A percentile compares a stretch with the other conserved stretches of the same genome.
Conservation (phyloP, 1,140 invertebrate species). For the Lysiphlebus fabarum region DNA sequence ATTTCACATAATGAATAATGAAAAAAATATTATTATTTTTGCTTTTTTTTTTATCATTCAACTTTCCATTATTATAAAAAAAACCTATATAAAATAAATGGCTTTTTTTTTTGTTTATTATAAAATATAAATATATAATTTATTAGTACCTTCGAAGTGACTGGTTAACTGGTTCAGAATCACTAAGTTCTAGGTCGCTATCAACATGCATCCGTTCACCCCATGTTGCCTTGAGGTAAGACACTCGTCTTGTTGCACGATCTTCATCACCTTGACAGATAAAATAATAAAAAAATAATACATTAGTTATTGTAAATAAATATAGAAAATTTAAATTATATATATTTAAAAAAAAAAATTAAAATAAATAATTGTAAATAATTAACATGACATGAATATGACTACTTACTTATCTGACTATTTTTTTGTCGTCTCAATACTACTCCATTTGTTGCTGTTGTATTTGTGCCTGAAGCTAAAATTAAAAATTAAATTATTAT, state of each 20-base stretch:
- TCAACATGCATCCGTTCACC: slow-evolving; percentile 67
- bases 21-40: too few relatives aligned
- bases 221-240: slow-evolving; percentile 86
- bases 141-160: slow-evolving; percentile 59
- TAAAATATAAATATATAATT: not conserved
- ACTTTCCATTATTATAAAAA: too few relatives aligned
- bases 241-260: slow-evolving; percentile 79
- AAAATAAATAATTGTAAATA: not conserved
- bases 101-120: not conserved
- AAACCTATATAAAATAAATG: too few relatives aligned
- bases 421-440: slow-evolving; percentile 63
- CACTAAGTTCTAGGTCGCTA: slow-evolving; percentile 64
- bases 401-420: slow-evolving; percentile 47
- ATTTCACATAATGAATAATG: too few relatives aligned
- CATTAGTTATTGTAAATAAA: too few relatives aligned
- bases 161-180: slow-evolving; percentile 61
- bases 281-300: slow-evolving; percentile 24
- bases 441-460: slow-evolving; percentile 50
- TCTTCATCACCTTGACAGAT: slow-evolving; percentile 70
- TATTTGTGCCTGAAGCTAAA: slow-evolving; percentile 32
- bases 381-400: not conserved
- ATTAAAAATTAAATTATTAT: slow-evolving; percentile 27
- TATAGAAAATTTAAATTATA: too few relatives aligned
- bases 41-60: too few relatives aligned
- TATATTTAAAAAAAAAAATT: not conserved